Evolutionary conservation across 2,113 vertebrate species (phyloP), one percentile per base, ranked within the genome.

Genomic region (Misgurnus anguillicaudatus): DNA sequence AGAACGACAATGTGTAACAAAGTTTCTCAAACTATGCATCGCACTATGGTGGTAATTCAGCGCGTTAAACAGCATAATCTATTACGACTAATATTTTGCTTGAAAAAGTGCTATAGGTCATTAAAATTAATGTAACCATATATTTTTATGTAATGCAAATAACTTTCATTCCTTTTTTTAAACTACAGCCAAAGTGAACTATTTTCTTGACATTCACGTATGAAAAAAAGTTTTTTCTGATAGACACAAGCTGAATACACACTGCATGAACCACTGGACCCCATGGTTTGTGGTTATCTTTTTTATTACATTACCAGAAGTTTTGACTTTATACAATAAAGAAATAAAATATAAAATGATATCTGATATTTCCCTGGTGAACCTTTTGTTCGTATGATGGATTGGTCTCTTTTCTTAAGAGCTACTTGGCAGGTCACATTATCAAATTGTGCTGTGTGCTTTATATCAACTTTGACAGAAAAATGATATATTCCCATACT

Each of bases 271-370:
- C 16, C 9, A 51, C 3, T 2, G 17, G n/a, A 57, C n/a, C 7
- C 8, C n/a, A 57, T 3, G 19, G 17, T 57, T 57, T 19, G 9
- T 57, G 53, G n/a, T 19, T 57, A 17, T 51, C 36, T 42, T 21
- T 72, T 38, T 72, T 38, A 72, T 72, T 41, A 13, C 51, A 72
- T 57, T 72, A 58, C 70, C 70, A 72, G 53, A 71, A 71, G 19
- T 71, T 16, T 9, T 41, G 51, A 72, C 53, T 58, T 31, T 31
- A 11, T 42, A 24, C n/a, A 58, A 74, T 74, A 74, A 47, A 74
- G 62, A 57, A 17, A 3, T 60, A 31, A 74, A 47, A 62, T 74
- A 61, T 61, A 21, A 61, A 38, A 61, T 31, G 39, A 74, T 62
- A 61, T 74, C 39, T 14, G 7, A 14, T 47, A 45, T 62, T 72